Base-by-base conservation (phyloP, 1,140 invertebrate species). In the Conus betulinus region DNA sequence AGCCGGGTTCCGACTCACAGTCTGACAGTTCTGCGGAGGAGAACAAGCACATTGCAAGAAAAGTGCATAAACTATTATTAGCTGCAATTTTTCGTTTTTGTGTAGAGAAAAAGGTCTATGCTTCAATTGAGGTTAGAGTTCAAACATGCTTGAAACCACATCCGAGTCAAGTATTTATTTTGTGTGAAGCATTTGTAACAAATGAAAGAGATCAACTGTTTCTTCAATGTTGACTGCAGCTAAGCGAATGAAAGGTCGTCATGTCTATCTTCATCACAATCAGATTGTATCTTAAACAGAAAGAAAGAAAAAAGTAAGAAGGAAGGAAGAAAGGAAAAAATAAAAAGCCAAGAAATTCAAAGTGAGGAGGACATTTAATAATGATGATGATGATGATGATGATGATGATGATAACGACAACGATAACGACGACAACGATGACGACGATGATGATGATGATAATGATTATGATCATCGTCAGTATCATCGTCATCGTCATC, bases 1-100 rank as follows among this genome's bases (percentile, higher is more conserved):
- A 57, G 1, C 93, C 93, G 20, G 93, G 93, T 85, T 93, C 93
- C 20, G 93, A 93, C 13, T 94, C 93, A 79, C 93, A 93, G 78
- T 94, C 93, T 8, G 93, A 94, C 15, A 90, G 20, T 78, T 93
- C 92, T 92, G 90, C 7, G 20, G 39, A 39, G n/a, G n/a, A n/a
- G n/a, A 55, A 11, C 53, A 17, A 74, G 25, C 17, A 13, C 3
- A 23, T 55, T 23, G 39, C 39, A 39, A 39, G 39, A 39, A 39
- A 39, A 39, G 39, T 57, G 57, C 11, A 60, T 84, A 10, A 5
- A 20, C 15, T 17, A 11, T 10, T 60, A 60, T 10, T 60, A 60
- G 25, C 17, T 25, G 13, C 3, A 11, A 27, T 57, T 17, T 20
- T 23, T 57, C 8, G 5, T 84, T 17, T 84, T 3, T 23, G 2